Evolutionary conservation across 2,888 invertebrate species (phyloP), one percentile per base, ranked within the genome.

Genomic region (Panorpa germanica): DNA sequence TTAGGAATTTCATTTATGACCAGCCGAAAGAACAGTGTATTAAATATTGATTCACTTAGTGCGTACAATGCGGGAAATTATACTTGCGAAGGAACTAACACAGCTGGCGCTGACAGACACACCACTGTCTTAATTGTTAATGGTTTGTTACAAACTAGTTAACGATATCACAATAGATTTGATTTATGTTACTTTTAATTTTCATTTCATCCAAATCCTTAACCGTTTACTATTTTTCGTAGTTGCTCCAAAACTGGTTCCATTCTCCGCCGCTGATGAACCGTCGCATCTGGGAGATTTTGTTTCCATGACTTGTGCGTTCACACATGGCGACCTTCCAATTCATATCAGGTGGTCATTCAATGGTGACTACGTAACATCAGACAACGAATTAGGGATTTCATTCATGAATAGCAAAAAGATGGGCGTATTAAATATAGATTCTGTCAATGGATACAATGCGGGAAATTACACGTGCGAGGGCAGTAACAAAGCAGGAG

Each of bases 391-490:
- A n/a, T 59, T n/a, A n/a, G n/a, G n/a, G n/a, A n/a, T n/a, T n/a
- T n/a, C n/a, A n/a, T n/a, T n/a, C n/a, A n/a, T n/a, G n/a, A n/a
- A n/a, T n/a, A n/a, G n/a, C n/a, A n/a, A n/a, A n/a, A n/a, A n/a
- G n/a, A n/a, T n/a, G n/a, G 40, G 70, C 45, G 64, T 70, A 32
- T 55, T 78, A 35, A 70, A 68, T 29, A 75, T 78, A 43, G 75
- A 76, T 43, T 65, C 70, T 27, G 66, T 76, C 37, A 63, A 65
- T 34, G 70, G 65, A 25, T 60, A 59, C 36, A 71, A 76, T 43
- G 68, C 70, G 28, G 80, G 78, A 40, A 74, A 72, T 48, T 80
- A 80, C 49, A 72, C 72, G 37, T 80, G 80, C 48, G 59, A 64
- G 37, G 77, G 73, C 35, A 64, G 66, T 48, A 82, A 81, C 53